Base-by-base conservation (phyloP, 1,140 invertebrate genomes). In the Leptopilina boulardi region DNA sequence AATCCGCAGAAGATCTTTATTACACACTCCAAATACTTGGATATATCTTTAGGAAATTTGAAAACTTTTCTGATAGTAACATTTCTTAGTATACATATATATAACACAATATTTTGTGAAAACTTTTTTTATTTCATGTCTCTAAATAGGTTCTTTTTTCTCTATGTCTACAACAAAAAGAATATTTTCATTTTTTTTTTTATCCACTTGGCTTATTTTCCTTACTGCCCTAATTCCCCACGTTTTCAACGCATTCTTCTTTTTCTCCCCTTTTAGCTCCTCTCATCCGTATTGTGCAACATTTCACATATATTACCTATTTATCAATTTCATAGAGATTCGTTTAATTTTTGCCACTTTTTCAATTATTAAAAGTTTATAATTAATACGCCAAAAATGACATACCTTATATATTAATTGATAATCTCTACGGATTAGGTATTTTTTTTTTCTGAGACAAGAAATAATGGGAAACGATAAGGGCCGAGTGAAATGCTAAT, bases 1-100 rank as follows among this genome's bases (percentile, higher is more conserved):
- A n/a, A n/a, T 13, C 23, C 56, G 51, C 51, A 66, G 21, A 59
- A 66, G 56, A 23, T 66, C 56, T 66, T 34, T 30, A 66, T 66
- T 30, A 66, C 23, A 26, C 26, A 2, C 51, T 44, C 4, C 42
- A n/a, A 15, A 54, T 30, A 30, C 56, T 66, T 23, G 11, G 56
- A 13, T 11, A 21, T 66, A 66, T 66, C 56, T 66, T 66, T n/a
- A 30, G 3, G 26, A 66, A 34, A 66, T 66, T 23, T 30, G 23
- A 66, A 66, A 66, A 66, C 59, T 30, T 66, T 66, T 38, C 34
- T 38, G 2, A n/a, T n/a, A n/a, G n/a, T n/a, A n/a, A 38, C 34
- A 38, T 6, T 38, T 38, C 34, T 2, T 9, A 6, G 8, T 9
- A 38, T 38, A 8, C 34, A 30, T 30, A 30, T 30, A 30, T n/a